Percentiles rank a stretch among this genome's conserved stretches.
Conservation (phyloP, 2,113 vertebrate genomes). For the Passer montanus region DNA sequence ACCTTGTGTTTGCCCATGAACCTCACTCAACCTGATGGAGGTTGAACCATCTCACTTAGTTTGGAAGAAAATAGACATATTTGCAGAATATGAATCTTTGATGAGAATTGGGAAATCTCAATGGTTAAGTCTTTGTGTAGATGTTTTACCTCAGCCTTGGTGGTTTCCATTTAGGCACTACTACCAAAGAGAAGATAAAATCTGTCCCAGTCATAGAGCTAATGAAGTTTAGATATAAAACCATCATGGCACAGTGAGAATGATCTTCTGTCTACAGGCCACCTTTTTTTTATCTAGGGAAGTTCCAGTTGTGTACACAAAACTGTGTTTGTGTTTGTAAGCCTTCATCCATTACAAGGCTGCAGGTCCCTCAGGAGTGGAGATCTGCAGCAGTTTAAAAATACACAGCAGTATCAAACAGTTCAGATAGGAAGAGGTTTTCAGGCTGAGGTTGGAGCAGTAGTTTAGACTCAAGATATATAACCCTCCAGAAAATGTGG, state of each 20-base stretch:
- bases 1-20: neutral
- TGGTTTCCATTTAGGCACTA: neutral
- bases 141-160: neutral
- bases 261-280: neutral
- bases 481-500: neutral
- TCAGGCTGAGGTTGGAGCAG: neutral
- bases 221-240: neutral
- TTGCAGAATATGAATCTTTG: neutral
- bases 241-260: neutral
- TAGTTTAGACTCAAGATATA: neutral
- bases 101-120: neutral
- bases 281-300: neutral
- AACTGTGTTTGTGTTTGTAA: neutral
- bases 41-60: neutral
- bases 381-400: neutral
- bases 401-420: neutral
- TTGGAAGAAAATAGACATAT: neutral
- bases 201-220: neutral
- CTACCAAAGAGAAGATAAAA: neutral
- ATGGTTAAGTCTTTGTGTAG: neutral
- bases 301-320: neutral
- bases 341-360: neutral
- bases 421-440: neutral
- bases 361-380: neutral
- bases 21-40: neutral